Evolutionary conservation across 2,888 invertebrate species (phyloP), one percentile per base, ranked within the genome.

Genomic region (Cremastobaeus sp.): DNA sequence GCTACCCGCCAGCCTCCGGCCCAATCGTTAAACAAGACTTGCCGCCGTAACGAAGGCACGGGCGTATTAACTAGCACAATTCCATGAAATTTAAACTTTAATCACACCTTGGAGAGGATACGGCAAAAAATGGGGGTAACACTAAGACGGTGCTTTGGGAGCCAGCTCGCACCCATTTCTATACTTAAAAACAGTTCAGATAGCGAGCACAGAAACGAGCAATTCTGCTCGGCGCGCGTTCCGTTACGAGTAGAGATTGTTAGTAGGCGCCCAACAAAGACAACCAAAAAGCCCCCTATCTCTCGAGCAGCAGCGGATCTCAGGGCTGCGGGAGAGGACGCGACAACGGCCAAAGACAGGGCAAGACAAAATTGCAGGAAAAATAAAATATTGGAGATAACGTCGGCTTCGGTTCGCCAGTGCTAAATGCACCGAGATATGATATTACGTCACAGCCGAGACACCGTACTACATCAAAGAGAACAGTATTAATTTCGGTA

Each of bases 61-160:
- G 18, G 57, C 34, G 21, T 76, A 73, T 80, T 82, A 79, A 83
- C 81, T 79, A 69, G 77, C 78, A 80, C 83, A 83, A 85, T 84
- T 86, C 84, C 82, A 81, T 81, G 80, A 79, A 82, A 84, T 84
- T 84, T 83, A 83, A 82, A 81, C 82, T 83, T 85, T 80, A 84
- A 85, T 85, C 82, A 82, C 84, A 84, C 85, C 82, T 84, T 84
- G 81, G 83, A 84, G 84, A 85, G 83, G 82, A 74, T 78, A 79
- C 78, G 73, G 74, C 74, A 78, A 74, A 79, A 70, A 69, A 65
- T 65, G 52, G 74, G 75, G 48, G 50, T 37, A 62, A 55, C 48
- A 69, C 62, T 43, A 54, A 43, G 37, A 14, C 43, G 48, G 37
- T 57, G 34, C n/a, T n/a, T n/a, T n/a, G n/a, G 11, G 34, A 37